Conservation (phyloP, 37 sponge, comb jelly and placozoan species). For the Agelas oroides region DNA sequence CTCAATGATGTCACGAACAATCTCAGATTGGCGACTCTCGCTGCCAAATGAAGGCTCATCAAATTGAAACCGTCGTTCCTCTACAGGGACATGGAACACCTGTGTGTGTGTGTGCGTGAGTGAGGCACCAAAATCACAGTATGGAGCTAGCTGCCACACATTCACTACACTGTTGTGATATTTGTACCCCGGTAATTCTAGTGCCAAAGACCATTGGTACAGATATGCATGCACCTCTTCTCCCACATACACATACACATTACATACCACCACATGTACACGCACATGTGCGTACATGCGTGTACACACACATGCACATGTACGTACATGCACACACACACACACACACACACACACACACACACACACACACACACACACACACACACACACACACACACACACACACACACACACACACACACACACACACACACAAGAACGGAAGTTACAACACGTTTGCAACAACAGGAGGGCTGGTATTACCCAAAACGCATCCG, state of each 20-base stretch:
- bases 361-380: neutral
- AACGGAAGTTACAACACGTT: too few relatives aligned
- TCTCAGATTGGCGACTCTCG: conserved; percentile 73
- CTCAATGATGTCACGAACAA: conserved; percentile 74
- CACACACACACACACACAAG: too few relatives aligned
- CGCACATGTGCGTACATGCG: too few relatives aligned
- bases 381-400: conserved; percentile 18
- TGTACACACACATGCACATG: neutral
- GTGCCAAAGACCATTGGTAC: too few relatives aligned
- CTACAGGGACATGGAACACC: conserved; percentile 87
- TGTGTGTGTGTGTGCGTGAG: neutral
- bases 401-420: conserved; percentile 8
- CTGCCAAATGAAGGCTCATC: conserved; percentile 60
- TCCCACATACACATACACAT: neutral
- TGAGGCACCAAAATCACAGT: neutral
- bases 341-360: conserved; percentile 11
- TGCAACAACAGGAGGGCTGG: too few relatives aligned
- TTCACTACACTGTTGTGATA: too few relatives aligned
- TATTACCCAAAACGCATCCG: too few relatives aligned
- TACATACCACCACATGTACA: neutral
- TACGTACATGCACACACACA: conserved; percentile 18
- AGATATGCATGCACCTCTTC: too few relatives aligned
- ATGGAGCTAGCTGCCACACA: neutral
- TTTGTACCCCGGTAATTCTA: too few relatives aligned
- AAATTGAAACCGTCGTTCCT: conserved; percentile 62